Percentiles rank a stretch among this genome's conserved stretches.
phyloP scores from a whole-genome alignment of 2,888 invertebrate genomes.

The Conomelus anceps region DNA sequence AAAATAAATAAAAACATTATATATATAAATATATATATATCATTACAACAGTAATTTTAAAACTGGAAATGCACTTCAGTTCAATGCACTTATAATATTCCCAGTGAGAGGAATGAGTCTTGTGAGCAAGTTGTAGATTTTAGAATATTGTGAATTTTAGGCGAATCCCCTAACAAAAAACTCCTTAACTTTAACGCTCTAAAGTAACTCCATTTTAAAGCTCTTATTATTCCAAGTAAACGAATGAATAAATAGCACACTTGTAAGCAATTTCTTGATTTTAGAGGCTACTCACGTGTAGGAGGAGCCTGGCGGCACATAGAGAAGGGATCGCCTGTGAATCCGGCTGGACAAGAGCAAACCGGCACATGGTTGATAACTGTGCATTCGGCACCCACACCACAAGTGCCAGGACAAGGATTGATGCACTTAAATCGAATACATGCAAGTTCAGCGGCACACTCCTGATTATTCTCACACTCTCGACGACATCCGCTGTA shows the following conservation, averaged over 20 bases:
- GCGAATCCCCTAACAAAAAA: too few relatives aligned
- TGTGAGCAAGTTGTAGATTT: too few relatives aligned
- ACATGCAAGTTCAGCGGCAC: constrained; percentile 64
- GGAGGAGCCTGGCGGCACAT: constrained; percentile 53
- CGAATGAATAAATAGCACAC: background rate
- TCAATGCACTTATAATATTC: too few relatives aligned
- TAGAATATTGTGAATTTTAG: too few relatives aligned
- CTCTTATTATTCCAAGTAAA: too few relatives aligned
- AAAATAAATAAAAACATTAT: too few relatives aligned
- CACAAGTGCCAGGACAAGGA: constrained; percentile 79
- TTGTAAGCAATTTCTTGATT: background rate
- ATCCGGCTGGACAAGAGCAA: constrained; percentile 67
- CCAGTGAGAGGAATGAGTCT: too few relatives aligned
- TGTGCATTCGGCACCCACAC: constrained; percentile 67
- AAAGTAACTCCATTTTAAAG: too few relatives aligned
- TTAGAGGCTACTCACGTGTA: constrained; percentile 34
- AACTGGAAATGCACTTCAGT: too few relatives aligned
- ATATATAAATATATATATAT: too few relatives aligned
- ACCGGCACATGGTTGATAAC: constrained; percentile 73
- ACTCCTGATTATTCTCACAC: constrained; percentile 73
- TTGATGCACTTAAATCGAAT: constrained; percentile 75
- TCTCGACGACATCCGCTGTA: constrained; percentile 69
- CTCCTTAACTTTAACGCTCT: too few relatives aligned
- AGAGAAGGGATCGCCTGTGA: constrained; percentile 76
- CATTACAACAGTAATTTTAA: too few relatives aligned